Base-by-base conservation (phyloP, 2,797 vertebrate species). In the Crenichthys baileyi region DNA sequence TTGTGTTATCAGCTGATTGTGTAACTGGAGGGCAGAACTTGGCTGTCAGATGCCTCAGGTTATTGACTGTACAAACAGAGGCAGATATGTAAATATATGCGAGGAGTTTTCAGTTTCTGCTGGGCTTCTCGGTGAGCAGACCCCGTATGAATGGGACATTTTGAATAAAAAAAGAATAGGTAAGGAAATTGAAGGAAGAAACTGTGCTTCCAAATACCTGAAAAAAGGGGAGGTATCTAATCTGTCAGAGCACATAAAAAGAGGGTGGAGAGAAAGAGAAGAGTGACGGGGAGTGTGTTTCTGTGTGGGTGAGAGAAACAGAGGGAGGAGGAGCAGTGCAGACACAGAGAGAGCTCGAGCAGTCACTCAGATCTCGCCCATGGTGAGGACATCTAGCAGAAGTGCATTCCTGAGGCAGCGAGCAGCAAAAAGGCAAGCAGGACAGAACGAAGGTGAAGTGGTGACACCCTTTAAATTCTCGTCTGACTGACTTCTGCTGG, bases 1-100 rank as follows among this genome's bases (percentile, higher is more conserved):
- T 95, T 95, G 92, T 91, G 85, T 95, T 91, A 93, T 93, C 94
- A 94, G 92, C 92, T 95, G 94, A 87, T 87, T 89, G 79, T 83
- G 83, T 92, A 88, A 89, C 89, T 73, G 70, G 29, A 89, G 87
- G 83, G 83, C 63, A 72, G 79, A 77, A 86, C 73, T 75, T 74
- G 73, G 70, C 76, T 73, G 77, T 75, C 53, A 74, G 7, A 71
- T 78, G 83, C 88, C 88, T 87, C 74, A 22, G 84, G 91, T 90
- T 78, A 85, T 80, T 84, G 46, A 63, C 74, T 8, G 24, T 79
- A 50, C 83, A 77, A 85, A 90, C 44, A 79, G 24, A 72, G 39
- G 68, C 53, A 73, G 8, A n/a, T 71, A 65, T 72, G 71, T 44
- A 82, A 78, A 24, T 18, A 20, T 39, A 76, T 51, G 71, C 75